These are phyloP conservation scores for Diprion similis DNA, from an alignment of 1,140 invertebrate species.

Conservation along the genomic window DNA sequence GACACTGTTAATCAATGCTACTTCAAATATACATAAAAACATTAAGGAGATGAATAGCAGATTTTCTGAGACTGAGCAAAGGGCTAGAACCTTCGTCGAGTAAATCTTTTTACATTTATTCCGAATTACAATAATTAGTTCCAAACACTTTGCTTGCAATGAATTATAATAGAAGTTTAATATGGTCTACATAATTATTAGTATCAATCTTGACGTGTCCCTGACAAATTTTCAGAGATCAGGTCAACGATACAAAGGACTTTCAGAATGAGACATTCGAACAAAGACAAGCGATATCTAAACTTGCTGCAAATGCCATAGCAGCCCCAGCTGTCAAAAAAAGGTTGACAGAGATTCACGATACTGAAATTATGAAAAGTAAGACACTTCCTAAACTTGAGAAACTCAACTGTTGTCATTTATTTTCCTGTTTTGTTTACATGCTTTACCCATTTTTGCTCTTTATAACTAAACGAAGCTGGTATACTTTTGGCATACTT, in stretches of 20 bases:
- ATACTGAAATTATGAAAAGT: constrained; percentile 42
- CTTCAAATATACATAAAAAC: constrained; percentile 17
- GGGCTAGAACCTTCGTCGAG: constrained; percentile 27
- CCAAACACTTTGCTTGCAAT: neutral
- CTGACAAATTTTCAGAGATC: constrained; percentile 25
- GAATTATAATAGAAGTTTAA: neutral
- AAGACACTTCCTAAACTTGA: constrained; percentile 7
- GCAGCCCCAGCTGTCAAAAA: constrained; percentile 38
- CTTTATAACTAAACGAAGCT: too few species aligned
- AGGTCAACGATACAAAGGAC: constrained; percentile 28
- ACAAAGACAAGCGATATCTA: constrained; percentile 30
- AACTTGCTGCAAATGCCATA: constrained; percentile 28
- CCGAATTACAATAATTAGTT: constrained; percentile 9
- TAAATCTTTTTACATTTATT: constrained; percentile 28
- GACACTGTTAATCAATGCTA: constrained; percentile 33
- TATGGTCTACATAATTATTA: constrained; percentile 7
- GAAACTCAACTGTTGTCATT: too few species aligned
- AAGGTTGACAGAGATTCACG: constrained; percentile 35
- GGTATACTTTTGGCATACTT: too few species aligned
- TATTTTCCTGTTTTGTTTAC: too few species aligned
- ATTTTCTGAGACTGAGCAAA: constrained; percentile 27
- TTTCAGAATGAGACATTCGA: constrained; percentile 39
- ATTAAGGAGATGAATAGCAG: constrained; percentile 12
- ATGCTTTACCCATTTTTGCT: too few species aligned
- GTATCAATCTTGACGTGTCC: constrained; percentile 2